Evolutionary conservation across 1,140 invertebrate genomes (phyloP).

Genomic region (Drosophila arizonae): DNA sequence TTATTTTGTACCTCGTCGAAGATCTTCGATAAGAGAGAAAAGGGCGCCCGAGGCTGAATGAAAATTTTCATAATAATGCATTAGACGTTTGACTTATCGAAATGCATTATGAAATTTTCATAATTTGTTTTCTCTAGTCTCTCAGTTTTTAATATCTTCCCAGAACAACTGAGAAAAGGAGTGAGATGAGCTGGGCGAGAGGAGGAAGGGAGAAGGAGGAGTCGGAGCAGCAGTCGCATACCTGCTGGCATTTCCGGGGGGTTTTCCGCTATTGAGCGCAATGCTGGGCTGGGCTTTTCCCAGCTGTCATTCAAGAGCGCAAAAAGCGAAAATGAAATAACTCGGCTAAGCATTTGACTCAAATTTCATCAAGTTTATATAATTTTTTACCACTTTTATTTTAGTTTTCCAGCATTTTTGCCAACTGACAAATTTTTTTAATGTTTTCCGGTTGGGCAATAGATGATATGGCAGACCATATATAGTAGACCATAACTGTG

Average conservation of each 20-base stretch:
- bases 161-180: constrained; percentile 22
- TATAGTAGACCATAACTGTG: constrained; percentile 47
- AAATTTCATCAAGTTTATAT: constrained; percentile 49
- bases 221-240: not conserved
- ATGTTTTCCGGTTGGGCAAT: constrained; percentile 62
- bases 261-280: constrained; percentile 59
- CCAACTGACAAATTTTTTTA: constrained; percentile 72
- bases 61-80: constrained; percentile 74
- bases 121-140: constrained; percentile 61
- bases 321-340: not conserved
- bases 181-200: not conserved
- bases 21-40: constrained; percentile 61
- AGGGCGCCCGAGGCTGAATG: constrained; percentile 58
- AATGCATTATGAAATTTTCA: constrained; percentile 66
- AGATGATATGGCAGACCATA: constrained; percentile 33
- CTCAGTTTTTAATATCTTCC: constrained; percentile 58
- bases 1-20: constrained; percentile 24
- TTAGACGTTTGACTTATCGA: constrained; percentile 11
- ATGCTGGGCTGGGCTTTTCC: constrained; percentile 48
- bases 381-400: not conserved
- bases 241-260: constrained; percentile 36
- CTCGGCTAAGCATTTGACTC: constrained; percentile 47
- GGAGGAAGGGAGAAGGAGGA: not conserved
- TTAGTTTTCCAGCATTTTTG: constrained; percentile 49
- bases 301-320: not conserved